Evolutionary conservation across 1,140 invertebrate genomes (phyloP).

Genomic region (Pseudomyrmex flavicornis): DNA sequence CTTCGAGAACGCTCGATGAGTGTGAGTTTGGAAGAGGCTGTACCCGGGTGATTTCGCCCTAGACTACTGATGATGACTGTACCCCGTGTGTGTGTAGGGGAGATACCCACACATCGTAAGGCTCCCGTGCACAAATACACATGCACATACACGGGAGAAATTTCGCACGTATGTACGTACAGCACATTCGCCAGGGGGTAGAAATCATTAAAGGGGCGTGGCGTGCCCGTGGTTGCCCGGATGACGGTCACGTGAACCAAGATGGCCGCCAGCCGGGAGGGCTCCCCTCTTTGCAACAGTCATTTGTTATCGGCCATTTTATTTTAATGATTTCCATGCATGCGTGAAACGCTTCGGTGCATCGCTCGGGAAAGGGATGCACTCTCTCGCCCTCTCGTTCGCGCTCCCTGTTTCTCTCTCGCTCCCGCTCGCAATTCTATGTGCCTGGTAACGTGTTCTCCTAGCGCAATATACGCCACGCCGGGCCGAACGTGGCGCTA

Average conservation of each 20-base stretch:
- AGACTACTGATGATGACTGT: constrained; percentile 85
- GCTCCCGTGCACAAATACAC: constrained; percentile 51
- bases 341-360: constrained; percentile 84
- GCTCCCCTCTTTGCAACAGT: constrained; percentile 84
- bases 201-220: constrained; percentile 86
- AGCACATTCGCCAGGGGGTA: constrained; percentile 83
- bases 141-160: constrained; percentile 66
- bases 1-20: constrained; percentile 27
- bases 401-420: not conserved
- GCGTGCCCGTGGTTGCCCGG: constrained; percentile 84
- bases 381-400: constrained; percentile 61
- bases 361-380: constrained; percentile 80
- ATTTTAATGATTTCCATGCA: constrained; percentile 86
- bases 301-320: constrained; percentile 86
- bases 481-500: constrained; percentile 64
- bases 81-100: constrained; percentile 74
- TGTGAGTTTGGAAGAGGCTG: constrained; percentile 76
- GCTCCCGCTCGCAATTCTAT: constrained; percentile 46
- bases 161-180: constrained; percentile 75
- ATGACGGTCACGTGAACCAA: constrained; percentile 86
- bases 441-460: constrained; percentile 70
- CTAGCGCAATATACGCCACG: constrained; percentile 62
- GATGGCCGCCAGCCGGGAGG: constrained; percentile 80
- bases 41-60: constrained; percentile 74
- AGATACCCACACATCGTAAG: constrained; percentile 56